Evolutionary conservation across 2,113 vertebrate species (phyloP), one percentile per base, ranked within the genome.

Genomic region (Leptobrachium leishanense): DNA sequence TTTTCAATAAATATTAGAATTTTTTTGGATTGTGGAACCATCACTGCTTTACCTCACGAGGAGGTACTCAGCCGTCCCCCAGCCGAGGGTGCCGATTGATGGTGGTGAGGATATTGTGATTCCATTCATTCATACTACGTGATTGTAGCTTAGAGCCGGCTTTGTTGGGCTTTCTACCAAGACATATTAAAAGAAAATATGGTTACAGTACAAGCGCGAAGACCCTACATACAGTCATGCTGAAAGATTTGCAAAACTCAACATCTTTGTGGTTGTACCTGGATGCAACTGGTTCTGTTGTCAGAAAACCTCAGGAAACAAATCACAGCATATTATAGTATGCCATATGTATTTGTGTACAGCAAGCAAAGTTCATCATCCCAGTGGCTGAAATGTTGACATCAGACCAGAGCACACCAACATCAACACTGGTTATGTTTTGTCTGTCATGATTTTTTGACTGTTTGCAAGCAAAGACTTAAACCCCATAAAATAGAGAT

Each of bases 161-260:
- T 31, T 31, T 31, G 20, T 31, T 31, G 20, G 20, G 20, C 20
- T 31, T 1, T 31, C 20, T 31, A 31, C 20, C 20, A 31, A 31
- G 20, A 31, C 20, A 31, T 31, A 31, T 31, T 31, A 31, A 31
- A 31, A 31, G 20, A 31, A 31, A 1, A 31, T 31, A 31, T 31
- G 20, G 20, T 31, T 31, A 31, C 20, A 31, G 20, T 31, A 31
- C 20, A 31, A 31, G 20, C 20, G 20, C 20, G 20, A 31, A 31
- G 20, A 31, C 20, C 20, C 20, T 31, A 31, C 20, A 31, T 31
- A 31, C 20, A 31, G 20, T 31, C 20, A 31, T 72, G 15, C 12
- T 72, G 10, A 72, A 72, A 39, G 69, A 72, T 54, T 54, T 72
- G n/a, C 69, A 72, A 40, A 4, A 3, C 40, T 50, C 69, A 31